Evolutionary conservation across 1,140 invertebrate species (phyloP).

Genomic region (Sarcophaga peregrina): DNA sequence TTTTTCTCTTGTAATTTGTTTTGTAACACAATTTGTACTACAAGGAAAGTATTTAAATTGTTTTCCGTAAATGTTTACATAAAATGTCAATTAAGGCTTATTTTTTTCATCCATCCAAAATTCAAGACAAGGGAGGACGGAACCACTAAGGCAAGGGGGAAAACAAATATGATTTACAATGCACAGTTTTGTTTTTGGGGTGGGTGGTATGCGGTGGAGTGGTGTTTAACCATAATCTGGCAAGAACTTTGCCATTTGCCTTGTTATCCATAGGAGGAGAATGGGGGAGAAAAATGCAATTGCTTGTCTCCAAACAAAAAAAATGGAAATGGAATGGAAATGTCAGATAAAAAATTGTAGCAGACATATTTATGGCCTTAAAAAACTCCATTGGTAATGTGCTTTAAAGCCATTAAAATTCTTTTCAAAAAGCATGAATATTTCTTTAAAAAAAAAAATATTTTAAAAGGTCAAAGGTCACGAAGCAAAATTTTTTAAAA

Average conservation of each 20-base stretch:
- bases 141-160: neutral
- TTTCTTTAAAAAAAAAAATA: no score
- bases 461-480: no score
- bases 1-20: neutral
- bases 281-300: no score
- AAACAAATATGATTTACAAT: slow-evolving; percentile 2
- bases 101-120: neutral
- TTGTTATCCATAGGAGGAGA: no score
- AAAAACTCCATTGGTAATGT: no score
- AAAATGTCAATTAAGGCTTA: slow-evolving; percentile 11
- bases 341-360: no score
- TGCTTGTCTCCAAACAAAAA: neutral
- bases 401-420: no score
- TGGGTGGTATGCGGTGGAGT: neutral
- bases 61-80: neutral
- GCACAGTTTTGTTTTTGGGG: neutral
- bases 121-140: neutral
- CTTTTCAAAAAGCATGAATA: no score
- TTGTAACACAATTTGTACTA: neutral
- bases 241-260: no score
- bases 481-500: no score
- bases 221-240: neutral
- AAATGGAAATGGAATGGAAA: neutral
- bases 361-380: no score
- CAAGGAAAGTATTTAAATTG: neutral